Evolutionary conservation across 2,797 vertebrate species (phyloP).

Genomic region (Alcedo quadribrachys): DNA sequence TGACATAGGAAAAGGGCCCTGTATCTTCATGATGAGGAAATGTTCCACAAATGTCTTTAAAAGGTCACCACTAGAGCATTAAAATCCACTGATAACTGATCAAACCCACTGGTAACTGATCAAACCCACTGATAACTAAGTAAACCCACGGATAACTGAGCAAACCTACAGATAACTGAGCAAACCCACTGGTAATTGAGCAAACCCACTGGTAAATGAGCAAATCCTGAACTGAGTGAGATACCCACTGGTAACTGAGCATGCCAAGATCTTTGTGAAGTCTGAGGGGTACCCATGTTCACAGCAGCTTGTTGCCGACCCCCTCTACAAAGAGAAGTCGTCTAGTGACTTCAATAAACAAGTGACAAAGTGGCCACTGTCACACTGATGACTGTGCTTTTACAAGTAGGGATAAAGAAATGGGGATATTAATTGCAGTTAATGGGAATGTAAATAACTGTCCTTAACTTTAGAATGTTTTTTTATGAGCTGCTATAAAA

Average conservation of each 20-base stretch:
- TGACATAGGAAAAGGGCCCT: not conserved
- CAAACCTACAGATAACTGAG: not conserved
- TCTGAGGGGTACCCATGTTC: not conserved
- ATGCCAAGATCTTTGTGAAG: not conserved
- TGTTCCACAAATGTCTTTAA: not conserved
- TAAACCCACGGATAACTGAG: not conserved
- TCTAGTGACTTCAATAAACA: not conserved
- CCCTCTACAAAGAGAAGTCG: not conserved
- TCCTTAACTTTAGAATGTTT: not conserved
- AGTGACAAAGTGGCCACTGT: not conserved
- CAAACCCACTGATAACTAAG: not conserved
- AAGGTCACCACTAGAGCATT: not conserved
- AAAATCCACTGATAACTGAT: not conserved
- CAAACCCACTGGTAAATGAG: not conserved
- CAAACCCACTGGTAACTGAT: not conserved
- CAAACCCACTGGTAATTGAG: not conserved
- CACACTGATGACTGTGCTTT: not conserved
- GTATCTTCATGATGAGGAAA: not conserved
- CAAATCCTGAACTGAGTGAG: not conserved
- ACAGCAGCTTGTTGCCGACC: not conserved
- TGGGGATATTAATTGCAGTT: not conserved
- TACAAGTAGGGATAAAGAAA: not conserved
- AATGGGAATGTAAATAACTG: not conserved
- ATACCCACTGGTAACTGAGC: not conserved
- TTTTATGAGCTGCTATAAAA: not conserved